Base-by-base conservation (phyloP, 30 jellyfish, hydroid and myxozoan genomes). In the Aurelia aurita region DNA sequence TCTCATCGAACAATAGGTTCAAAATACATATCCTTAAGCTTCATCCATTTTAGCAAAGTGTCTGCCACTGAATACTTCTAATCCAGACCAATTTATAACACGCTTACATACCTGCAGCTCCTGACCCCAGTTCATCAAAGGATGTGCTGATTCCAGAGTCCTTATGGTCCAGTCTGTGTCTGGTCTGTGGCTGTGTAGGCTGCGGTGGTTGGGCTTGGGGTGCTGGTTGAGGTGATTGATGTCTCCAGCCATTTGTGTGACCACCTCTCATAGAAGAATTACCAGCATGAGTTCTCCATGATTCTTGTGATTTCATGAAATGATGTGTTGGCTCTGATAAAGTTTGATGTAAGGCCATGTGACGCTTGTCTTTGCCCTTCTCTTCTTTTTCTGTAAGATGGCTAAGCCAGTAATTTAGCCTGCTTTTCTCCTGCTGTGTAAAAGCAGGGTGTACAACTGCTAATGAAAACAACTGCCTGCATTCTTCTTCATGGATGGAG, bases 111-210 rank as follows among this genome's bases (percentile, higher is more conserved):
- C 88, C 88, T 58, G 76, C 20, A 7, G 79, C 93, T 22, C 79
- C 78, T 20, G 89, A 72, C 9, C 95, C 95, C 1, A 75, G 66
- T 39, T 85, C 95, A 51, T 85, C 95, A 85, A 94, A 94, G 0
- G 99, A 94, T 13, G 96, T 89, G 87, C 99, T 73, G 57, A 94
- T 94, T 27, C 99, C 99, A 64, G 99, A 94, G 86, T 94, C 99
- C 79, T 86, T 94, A 51, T 94, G 99, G n/a, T 88, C 82, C 23
- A 92, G 67, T 34, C 87, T 88, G 29, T 77, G 62, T 11, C 88
- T 67, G 15, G 76, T 77, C 58, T 77, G 88, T 32, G 57, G 88
- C 63, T 69, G 71, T 14, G 47, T 78, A 31, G 47, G 81, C n/a
- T 71, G 63, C 43, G 69, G 91, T 62, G 15, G 70, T 68, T 78